Base-by-base conservation (phyloP, 2,888 invertebrate species). In the Brachyopa scutellaris region DNA sequence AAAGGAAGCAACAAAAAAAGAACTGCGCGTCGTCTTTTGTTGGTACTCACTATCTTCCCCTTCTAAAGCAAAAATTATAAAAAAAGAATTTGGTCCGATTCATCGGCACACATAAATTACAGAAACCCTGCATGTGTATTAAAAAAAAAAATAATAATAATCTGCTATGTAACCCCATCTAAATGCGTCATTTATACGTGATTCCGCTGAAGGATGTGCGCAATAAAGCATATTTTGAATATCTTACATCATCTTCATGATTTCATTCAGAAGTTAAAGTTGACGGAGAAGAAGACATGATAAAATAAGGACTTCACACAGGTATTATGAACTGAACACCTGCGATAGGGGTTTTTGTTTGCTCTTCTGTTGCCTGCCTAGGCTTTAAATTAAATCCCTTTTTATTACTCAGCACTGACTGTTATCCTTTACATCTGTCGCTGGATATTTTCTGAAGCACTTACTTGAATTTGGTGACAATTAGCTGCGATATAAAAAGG, bases 131-230 rank as follows among this genome's bases (percentile, higher is more conserved):
- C 49, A 69, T 57, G 59, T 55, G 33, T 47, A 57, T 62, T 33
- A 69, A 73, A 66, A 73, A 62, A 42, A 51, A 38, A 31, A 57
- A 21, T 38, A 15, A 31, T 42, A 31, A 57, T 64, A 51, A 74
- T 67, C 72, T 62, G 53, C 73, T 29, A 74, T 57, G 38, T 40
- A 62, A 51, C 36, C n/a, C 69, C 69, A 49, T 64, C 51, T 40
- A 51, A 47, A 62, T 77, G 61, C 61, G 61, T 38, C 55, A 67
- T 62, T 55, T 69, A 42, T 49, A 33, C 21, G 11, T 49, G 61
- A 53, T 15, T 40, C 49, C 40, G 64, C 62, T 13, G 64, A 74
- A 80, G 80, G 74, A 80, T 74, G 59, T 74, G 80, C 80, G 80
- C 69, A 69, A 51, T 74, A 67, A 57, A 69, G n/a, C 47, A 19